Base-by-base conservation (phyloP, 2,888 invertebrate species). In the Philopedon plagiatum region DNA sequence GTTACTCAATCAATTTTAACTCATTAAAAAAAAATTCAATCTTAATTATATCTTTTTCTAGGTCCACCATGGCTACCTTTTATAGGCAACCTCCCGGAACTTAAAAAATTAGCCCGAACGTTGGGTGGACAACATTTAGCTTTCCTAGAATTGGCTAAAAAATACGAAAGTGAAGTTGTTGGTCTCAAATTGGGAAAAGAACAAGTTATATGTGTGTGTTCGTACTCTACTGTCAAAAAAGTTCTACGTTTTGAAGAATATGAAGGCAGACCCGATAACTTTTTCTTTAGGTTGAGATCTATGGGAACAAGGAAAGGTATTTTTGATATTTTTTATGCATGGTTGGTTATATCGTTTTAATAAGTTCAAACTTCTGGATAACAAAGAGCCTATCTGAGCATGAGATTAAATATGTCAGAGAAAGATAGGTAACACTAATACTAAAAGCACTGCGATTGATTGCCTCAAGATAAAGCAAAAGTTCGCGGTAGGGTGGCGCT, bases 191-290 rank as follows among this genome's bases (percentile, higher is more conserved):
- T 91, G 32, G 91, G 90, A 0, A 80, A 82, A 2, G 87, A 88
- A 54, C 81, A 85, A 5, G 85, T 89, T 0, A 86, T 91, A 1
- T 87, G 89, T 0, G 90, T 89, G 1, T 86, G 87, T 21, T 88
- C 89, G 0, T 87, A 87, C 77, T 83, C 87, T 1, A 76, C 87
- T 0, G 85, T 91, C 0, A 86, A 86, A 11, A 85, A 88, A 65
- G 86, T 91, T 1, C 85, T 91, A 54, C 83, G 85, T 0, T 83
- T 85, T 11, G 90, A 91, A 64, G 90, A 89, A 19, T 92, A 87
- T 76, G 89, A 90, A 70, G 91, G 89, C 0, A 84, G 93, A 19
- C 93, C 93, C 0, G 88, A 91, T 80, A 90, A 88, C 71, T 90
- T 91, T 78, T 92, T 92, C 77, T 83, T 89, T 13, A 86, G 88